A percentile compares a stretch with the other conserved stretches of the same genome.
phyloP scores from a whole-genome alignment of 2,797 vertebrate species.

The Chaenodraco wilsoni region DNA sequence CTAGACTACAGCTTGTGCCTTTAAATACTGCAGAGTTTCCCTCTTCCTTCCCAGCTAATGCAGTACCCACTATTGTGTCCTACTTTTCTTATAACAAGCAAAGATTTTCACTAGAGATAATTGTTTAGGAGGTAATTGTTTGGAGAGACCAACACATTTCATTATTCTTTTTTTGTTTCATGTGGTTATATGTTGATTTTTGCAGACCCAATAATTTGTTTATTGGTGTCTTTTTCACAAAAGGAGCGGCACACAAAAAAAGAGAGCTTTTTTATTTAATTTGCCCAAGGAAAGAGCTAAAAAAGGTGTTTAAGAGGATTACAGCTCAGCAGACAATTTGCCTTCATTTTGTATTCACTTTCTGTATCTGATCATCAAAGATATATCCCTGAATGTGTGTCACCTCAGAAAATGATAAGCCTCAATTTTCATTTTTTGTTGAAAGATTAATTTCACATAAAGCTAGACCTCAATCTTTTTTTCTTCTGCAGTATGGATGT shows the following conservation, averaged over 20 bases:
- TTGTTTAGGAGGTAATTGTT: slow-evolving; percentile 34
- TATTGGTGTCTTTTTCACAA: slow-evolving; percentile 28
- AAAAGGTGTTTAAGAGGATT: slow-evolving; percentile 45
- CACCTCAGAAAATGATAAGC: slow-evolving; percentile 39
- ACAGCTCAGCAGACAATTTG: slow-evolving; percentile 22
- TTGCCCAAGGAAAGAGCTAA: slow-evolving; percentile 24
- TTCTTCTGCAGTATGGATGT: slow-evolving; percentile 22
- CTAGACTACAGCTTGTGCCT: slow-evolving; percentile 56
- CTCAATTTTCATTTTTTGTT: slow-evolving; percentile 50
- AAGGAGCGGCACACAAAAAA: slow-evolving; percentile 18
- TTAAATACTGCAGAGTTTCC: slow-evolving; percentile 31
- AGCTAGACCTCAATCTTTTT: not conserved
- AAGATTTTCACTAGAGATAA: slow-evolving; percentile 14
- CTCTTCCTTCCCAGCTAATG: not conserved
- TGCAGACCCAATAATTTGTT: slow-evolving; percentile 31
- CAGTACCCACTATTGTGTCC: slow-evolving; percentile 23
- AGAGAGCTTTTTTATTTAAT: slow-evolving; percentile 26
- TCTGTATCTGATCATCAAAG: slow-evolving; percentile 52
- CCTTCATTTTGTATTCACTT: slow-evolving; percentile 27
- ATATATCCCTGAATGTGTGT: slow-evolving; percentile 32
- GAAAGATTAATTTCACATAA: slow-evolving; percentile 52
- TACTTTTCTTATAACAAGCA: slow-evolving; percentile 10
- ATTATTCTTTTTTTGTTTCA: slow-evolving; percentile 12
- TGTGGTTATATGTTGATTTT: slow-evolving; percentile 30
- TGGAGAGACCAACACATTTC: slow-evolving; percentile 18